Conservation (phyloP, 2,888 invertebrate species). For the Tupiocoris notatus region DNA sequence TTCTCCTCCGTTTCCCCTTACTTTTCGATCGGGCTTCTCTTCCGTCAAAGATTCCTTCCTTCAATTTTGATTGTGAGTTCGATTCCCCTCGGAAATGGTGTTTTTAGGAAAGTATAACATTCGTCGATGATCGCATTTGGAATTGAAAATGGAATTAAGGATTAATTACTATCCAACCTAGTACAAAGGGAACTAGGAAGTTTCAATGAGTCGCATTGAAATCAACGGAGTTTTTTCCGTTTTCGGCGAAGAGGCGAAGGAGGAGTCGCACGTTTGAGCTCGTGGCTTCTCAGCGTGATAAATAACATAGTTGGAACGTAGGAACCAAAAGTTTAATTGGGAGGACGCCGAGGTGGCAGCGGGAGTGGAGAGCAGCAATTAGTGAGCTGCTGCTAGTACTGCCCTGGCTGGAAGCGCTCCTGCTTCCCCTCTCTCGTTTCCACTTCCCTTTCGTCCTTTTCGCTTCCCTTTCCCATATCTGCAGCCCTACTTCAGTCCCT, state of each 20-base stretch:
- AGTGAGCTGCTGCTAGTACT: not conserved
- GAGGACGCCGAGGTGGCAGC: not conserved
- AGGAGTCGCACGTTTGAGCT: not conserved
- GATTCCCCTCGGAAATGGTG: too few relatives aligned
- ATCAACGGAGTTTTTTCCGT: not conserved
- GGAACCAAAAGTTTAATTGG: not conserved
- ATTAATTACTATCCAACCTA: too few relatives aligned
- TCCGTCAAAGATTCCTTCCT: too few relatives aligned
- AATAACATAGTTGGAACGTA: not conserved
- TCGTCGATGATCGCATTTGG: too few relatives aligned
- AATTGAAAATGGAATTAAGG: too few relatives aligned
- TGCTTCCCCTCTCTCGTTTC: too few relatives aligned
- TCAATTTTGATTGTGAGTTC: too few relatives aligned
- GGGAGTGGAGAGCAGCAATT: not conserved
- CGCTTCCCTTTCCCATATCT: not conserved
- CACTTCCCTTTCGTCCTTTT: not conserved
- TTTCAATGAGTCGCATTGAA: not conserved
- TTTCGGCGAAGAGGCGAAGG: not conserved
- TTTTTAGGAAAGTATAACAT: too few relatives aligned
- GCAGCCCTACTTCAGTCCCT: not conserved
- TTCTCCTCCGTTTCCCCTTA: too few relatives aligned
- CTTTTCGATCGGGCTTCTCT: too few relatives aligned
- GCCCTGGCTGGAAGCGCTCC: not conserved
- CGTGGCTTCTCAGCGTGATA: not conserved
- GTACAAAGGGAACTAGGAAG: not conserved